Evolutionary conservation across 2,888 invertebrate species (phyloP).

Genomic region (Sarcophaga carnaria): DNA sequence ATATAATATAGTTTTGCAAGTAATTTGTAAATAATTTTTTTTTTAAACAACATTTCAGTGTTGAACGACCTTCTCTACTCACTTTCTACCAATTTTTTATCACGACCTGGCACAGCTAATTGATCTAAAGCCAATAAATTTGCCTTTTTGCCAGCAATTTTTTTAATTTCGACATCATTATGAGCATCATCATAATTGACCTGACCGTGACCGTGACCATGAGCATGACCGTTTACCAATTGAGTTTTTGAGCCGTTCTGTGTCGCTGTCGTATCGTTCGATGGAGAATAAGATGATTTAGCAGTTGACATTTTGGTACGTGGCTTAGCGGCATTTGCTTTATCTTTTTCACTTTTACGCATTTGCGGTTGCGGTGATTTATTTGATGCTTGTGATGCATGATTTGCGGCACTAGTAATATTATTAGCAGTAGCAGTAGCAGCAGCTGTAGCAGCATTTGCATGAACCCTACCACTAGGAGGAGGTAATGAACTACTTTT

Average conservation of each 20-base stretch:
- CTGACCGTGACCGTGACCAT: slow-evolving; percentile 24
- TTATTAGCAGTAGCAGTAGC: slow-evolving; percentile 71
- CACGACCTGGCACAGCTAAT: slow-evolving; percentile 80
- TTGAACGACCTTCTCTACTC: slow-evolving; percentile 77
- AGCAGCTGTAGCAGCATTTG: slow-evolving; percentile 75
- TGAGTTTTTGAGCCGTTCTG: slow-evolving; percentile 47
- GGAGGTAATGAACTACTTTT: slow-evolving; percentile 85
- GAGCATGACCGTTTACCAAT: slow-evolving; percentile 60
- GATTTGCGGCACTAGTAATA: slow-evolving; percentile 71
- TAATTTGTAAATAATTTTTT: slow-evolving; percentile 62
- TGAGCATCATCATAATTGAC: slow-evolving; percentile 64
- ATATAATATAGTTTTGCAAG: not conserved
- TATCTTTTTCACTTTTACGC: slow-evolving; percentile 80
- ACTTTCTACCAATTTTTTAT: slow-evolving; percentile 82
- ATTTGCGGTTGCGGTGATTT: slow-evolving; percentile 76
- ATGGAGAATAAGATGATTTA: slow-evolving; percentile 61
- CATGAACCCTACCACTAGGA: slow-evolving; percentile 80
- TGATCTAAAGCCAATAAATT: slow-evolving; percentile 73
- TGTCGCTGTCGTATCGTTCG: slow-evolving; percentile 45
- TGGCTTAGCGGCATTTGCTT: slow-evolving; percentile 74
- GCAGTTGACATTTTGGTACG: slow-evolving; percentile 65
- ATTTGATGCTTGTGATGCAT: slow-evolving; percentile 77
- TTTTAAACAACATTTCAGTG: slow-evolving; percentile 66
- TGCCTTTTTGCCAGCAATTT: slow-evolving; percentile 61
- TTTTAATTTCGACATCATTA: slow-evolving; percentile 70